These are phyloP conservation scores for Orthosia cruda DNA, from an alignment of 2,888 invertebrate species.

Conservation along the genomic window DNA sequence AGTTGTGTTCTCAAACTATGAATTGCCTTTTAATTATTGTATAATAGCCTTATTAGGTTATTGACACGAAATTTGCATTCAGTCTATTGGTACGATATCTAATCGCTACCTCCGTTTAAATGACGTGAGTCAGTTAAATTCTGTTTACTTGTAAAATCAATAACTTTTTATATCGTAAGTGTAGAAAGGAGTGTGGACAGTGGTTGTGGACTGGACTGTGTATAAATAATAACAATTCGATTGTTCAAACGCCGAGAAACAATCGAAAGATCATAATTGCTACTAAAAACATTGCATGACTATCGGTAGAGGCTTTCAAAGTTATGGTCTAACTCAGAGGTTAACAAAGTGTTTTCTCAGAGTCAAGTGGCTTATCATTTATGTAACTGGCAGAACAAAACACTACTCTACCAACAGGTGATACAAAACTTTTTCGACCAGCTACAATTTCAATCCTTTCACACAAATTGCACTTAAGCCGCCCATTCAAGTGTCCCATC, in stretches of 20 bases:
- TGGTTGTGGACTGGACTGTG: background rate
- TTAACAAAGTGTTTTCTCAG: background rate
- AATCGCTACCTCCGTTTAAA: constrained; percentile 15
- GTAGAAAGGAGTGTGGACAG: background rate
- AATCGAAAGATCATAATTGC: background rate
- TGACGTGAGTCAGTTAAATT: constrained; percentile 22
- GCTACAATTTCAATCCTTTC: background rate
- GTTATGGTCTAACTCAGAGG: background rate
- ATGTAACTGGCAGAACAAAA: too few species aligned
- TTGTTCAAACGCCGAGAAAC: background rate
- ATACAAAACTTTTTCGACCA: background rate
- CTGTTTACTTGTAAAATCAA: constrained; percentile 24
- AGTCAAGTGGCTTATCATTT: too few species aligned
- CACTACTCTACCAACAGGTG: background rate
- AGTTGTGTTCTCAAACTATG: too few species aligned
- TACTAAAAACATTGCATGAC: background rate
- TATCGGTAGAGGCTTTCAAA: background rate
- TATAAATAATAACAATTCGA: too few species aligned
- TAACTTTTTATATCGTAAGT: background rate
- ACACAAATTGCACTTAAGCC: constrained; percentile 28
- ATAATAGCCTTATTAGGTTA: background rate
- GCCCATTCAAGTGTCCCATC: constrained; percentile 23
- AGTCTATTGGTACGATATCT: background rate
- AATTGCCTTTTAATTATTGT: too few species aligned
- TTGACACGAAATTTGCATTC: background rate